Evolutionary conservation across 1,140 invertebrate genomes (phyloP).

Genomic region (Apolygus lucorum): DNA sequence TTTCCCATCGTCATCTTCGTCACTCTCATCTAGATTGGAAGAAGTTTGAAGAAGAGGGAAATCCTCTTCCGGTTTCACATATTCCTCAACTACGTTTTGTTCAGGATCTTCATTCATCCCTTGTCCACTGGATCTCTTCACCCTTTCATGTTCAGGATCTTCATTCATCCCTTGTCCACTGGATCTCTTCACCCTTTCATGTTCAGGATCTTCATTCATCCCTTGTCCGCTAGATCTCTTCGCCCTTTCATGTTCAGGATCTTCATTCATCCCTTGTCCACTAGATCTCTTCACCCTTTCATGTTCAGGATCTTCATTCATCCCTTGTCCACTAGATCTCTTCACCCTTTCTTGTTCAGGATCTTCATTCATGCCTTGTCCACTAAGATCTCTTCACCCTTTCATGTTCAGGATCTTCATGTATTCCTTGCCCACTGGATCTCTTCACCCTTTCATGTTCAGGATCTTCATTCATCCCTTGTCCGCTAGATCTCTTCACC

Average conservation of each 20-base stretch:
- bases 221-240: neutral
- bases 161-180: neutral
- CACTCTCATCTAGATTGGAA: neutral
- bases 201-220: neutral
- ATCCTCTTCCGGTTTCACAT: neutral
- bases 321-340: neutral
- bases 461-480: neutral
- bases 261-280: neutral
- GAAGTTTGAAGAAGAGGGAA: neutral
- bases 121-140: neutral
- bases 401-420: neutral
- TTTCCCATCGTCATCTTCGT: neutral
- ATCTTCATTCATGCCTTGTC: neutral
- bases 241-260: neutral
- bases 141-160: neutral
- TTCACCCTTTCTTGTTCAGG: neutral
- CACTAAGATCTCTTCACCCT: neutral
- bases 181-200: neutral
- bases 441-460: neutral
- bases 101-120: neutral
- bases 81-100: neutral
- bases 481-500: neutral
- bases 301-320: neutral
- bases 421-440: neutral
- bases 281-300: neutral